Conservation (phyloP, 1,140 invertebrate genomes). For the Drosophila baimaii region DNA sequence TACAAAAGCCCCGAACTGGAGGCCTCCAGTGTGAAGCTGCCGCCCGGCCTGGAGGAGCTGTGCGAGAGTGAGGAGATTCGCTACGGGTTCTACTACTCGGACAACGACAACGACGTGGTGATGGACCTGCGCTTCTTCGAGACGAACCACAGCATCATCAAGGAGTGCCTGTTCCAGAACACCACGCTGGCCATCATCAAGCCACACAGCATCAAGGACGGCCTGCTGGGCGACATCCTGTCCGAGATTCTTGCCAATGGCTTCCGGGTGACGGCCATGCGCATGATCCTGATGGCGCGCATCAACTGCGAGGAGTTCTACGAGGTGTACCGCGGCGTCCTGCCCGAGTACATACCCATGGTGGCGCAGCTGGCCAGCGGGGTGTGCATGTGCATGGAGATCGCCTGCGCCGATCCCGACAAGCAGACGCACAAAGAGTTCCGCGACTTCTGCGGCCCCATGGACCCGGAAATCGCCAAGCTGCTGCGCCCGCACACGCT, state of each 20-base stretch:
- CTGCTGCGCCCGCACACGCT: constrained; percentile 93
- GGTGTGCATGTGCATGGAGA: constrained; percentile 93
- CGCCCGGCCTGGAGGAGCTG: constrained; percentile 88
- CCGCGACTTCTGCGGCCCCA: constrained; percentile 93
- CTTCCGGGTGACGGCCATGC: constrained; percentile 91
- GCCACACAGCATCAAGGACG: constrained; percentile 93
- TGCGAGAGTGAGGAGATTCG: constrained; percentile 90
- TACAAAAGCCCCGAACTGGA: constrained; percentile 56
- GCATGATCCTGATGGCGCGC: constrained; percentile 91
- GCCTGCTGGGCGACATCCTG: constrained; percentile 89
- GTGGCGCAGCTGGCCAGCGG: constrained; percentile 92
- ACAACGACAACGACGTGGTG: constrained; percentile 85
- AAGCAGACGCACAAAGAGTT: constrained; percentile 88
- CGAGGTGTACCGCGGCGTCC: constrained; percentile 96
- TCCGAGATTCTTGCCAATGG: constrained; percentile 89
- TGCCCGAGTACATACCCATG: constrained; percentile 93
- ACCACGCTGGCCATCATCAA: constrained; percentile 95
- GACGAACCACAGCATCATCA: constrained; percentile 57
- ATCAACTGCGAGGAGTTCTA: constrained; percentile 95
- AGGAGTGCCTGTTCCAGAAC: constrained; percentile 59
- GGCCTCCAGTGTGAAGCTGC: constrained; percentile 67
- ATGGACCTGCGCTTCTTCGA: constrained; percentile 89
- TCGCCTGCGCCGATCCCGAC: constrained; percentile 88
- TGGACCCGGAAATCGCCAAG: constrained; percentile 94
- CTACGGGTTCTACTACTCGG: constrained; percentile 90